Evolutionary conservation across 2,888 invertebrate genomes (phyloP), one percentile per base, ranked within the genome.

Genomic region (Matsumyia berberina): DNA sequence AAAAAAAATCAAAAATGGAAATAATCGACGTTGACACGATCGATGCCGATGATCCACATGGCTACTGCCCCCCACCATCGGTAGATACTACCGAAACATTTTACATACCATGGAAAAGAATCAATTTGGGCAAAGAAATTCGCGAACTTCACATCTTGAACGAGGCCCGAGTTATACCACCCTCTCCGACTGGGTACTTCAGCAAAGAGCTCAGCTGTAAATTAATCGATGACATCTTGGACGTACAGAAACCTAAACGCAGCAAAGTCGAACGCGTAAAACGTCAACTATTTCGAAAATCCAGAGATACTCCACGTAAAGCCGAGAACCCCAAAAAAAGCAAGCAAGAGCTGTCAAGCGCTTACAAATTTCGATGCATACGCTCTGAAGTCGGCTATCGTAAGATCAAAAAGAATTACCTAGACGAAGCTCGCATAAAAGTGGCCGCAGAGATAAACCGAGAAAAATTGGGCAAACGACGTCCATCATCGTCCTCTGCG

Each of bases 261-360:
- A 12, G n/a, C 1, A 39, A 64, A n/a, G 33, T 29, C 0, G 49
- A 88, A 15, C 86, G 57, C 0, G 88, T 89, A 0, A 90, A 88
- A 76, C 86, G 90, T 0, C 88, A 88, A n/a, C 62, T 90, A 0
- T 90, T 90, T 51, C 86, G 87, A 0, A 87, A 87, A 2, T 11
- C 79, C 0, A 87, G 67, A 11, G 11, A 42, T 0, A 57, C 19
- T 0, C 35, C 39, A 2, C 89, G 90, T 0, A 90, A 90, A 67
- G 51, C 64, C 0, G 4, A 5, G 0, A 74, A 35, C 0, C 62
- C 86, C 0, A 15, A 57, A 0, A 87, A 86, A 9, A 83, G 87
- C 17, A 69, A 76, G 0, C n/a, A 51, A 5, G 87, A 80, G 74
- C 67, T 87, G 11, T 87, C 88, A 0, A 86, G 87, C 15, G 78